Evolutionary conservation across 2,888 invertebrate species (phyloP).

Genomic region (Halictus ligatus): DNA sequence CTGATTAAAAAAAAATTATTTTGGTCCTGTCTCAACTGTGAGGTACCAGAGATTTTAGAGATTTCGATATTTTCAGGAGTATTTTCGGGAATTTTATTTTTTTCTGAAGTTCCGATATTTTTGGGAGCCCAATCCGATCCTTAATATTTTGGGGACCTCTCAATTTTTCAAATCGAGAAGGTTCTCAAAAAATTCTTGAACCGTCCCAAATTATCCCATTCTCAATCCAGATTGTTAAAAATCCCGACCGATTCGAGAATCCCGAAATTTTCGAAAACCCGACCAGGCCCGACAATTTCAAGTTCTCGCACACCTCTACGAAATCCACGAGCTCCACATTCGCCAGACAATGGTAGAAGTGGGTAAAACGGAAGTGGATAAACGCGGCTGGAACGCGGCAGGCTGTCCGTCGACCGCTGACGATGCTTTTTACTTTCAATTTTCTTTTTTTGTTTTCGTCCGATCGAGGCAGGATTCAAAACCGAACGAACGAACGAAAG

Average conservation of each 20-base stretch:
- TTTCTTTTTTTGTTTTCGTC: slow-evolving; percentile 20
- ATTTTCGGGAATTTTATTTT: too few species aligned
- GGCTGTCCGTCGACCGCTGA: slow-evolving; percentile 53
- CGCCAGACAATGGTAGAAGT: background rate
- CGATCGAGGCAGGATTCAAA: slow-evolving; percentile 34
- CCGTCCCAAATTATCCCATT: background rate
- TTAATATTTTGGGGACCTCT: too few species aligned
- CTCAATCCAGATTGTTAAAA: background rate
- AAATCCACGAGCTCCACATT: background rate
- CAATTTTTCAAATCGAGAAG: too few species aligned
- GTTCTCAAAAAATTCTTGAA: background rate
- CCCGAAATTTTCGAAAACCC: background rate
- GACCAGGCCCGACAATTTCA: background rate
- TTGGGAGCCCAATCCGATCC: background rate
- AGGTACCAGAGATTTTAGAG: too few species aligned
- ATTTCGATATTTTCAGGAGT: too few species aligned
- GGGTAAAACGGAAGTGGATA: slow-evolving; percentile 30
- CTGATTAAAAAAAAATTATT: too few species aligned
- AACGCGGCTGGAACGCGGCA: slow-evolving; percentile 51
- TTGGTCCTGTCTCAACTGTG: too few species aligned
- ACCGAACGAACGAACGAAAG: slow-evolving; percentile 20
- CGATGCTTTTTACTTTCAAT: slow-evolving; percentile 26
- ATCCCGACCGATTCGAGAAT: background rate
- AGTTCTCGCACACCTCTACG: background rate
- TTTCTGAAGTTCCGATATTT: too few species aligned